These are phyloP conservation scores for Paradoxurus hermaphroditus DNA, from an alignment of 2,113 vertebrate genomes.

Conservation along the genomic window DNA sequence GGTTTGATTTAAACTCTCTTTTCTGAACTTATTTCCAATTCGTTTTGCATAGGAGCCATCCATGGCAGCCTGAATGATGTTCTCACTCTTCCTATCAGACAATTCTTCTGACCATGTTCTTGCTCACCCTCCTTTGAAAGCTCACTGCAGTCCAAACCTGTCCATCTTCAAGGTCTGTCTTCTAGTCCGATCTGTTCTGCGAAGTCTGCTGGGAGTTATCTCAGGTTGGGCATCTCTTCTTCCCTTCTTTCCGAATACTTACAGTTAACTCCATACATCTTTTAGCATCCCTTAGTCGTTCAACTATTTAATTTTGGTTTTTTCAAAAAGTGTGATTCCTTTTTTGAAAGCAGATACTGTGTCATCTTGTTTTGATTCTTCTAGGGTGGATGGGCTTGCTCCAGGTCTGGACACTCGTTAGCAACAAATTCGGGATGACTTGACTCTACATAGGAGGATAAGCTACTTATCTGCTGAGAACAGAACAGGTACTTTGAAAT, in stretches of 20 bases:
- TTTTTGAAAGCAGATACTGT: neutral
- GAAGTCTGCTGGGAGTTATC: neutral
- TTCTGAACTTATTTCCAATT: neutral
- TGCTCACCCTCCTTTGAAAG: neutral
- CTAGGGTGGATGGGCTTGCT: neutral
- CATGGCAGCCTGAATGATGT: neutral
- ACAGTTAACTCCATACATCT: neutral
- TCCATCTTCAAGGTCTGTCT: neutral
- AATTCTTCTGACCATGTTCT: neutral
- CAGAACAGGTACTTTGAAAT: neutral
- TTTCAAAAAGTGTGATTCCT: neutral
- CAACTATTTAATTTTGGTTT: conserved; percentile 20
- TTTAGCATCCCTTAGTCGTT: neutral
- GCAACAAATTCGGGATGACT: neutral
- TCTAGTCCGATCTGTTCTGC: neutral
- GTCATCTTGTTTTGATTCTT: neutral
- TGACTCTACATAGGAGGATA: neutral
- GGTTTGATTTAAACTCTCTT: neutral
- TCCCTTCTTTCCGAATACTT: neutral
- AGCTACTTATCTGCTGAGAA: neutral
- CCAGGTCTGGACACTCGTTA: neutral
- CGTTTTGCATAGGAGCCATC: neutral
- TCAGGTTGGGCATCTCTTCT: neutral
- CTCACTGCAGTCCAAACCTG: neutral
- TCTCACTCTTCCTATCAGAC: neutral